Evolutionary conservation across 2,113 vertebrate genomes (phyloP), one percentile per base, ranked within the genome.

Genomic region (Trematocara zebra): DNA sequence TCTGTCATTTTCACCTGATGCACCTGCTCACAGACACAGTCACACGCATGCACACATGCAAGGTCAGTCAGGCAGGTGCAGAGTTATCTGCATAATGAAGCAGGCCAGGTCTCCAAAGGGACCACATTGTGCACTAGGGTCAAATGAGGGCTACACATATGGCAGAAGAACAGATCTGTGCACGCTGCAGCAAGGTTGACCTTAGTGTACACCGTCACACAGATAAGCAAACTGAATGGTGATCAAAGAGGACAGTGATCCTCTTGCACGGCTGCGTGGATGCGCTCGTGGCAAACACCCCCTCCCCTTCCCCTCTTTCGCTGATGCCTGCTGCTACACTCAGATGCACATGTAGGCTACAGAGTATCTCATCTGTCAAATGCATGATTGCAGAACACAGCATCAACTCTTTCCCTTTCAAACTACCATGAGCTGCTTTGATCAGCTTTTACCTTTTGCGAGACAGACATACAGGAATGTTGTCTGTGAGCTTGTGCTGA

Each of bases 41-140:
- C 86, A 92, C 88, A 87, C 91, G 81, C 79, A 87, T 81, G 74
- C 74, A 76, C 47, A 47, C 86, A 80, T 84, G 84, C 92, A 93
- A 93, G 93, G 94, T 95, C 93, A 92, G 95, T 86, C 93, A 91
- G 93, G 90, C 94, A 95, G 94, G 94, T 95, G 95, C 94, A 89
- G 86, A 85, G 93, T 88, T 94, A 93, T 94, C 91, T 94, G 92
- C 94, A 94, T 94, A 95, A 94, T 94, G 91, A 94, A 94, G 91
- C 94, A 85, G 90, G 84, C 90, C 93, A 85, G 88, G 89, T 91
- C 93, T 95, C 95, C 56, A 28, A 91, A 87, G 95, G 93, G 94
- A 94, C 90, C 67, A 69, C 51, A 12, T 82, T 84, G 90, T 85
- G 90, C 91, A 84, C 86, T 31, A 18, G 93, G 95, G 94, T 96